A percentile compares a stretch with the other conserved stretches of the same genome.
These are phyloP conservation scores for Yponomeuta evonymella DNA, from an alignment of 2,888 invertebrate species.

Conservation along the genomic window DNA sequence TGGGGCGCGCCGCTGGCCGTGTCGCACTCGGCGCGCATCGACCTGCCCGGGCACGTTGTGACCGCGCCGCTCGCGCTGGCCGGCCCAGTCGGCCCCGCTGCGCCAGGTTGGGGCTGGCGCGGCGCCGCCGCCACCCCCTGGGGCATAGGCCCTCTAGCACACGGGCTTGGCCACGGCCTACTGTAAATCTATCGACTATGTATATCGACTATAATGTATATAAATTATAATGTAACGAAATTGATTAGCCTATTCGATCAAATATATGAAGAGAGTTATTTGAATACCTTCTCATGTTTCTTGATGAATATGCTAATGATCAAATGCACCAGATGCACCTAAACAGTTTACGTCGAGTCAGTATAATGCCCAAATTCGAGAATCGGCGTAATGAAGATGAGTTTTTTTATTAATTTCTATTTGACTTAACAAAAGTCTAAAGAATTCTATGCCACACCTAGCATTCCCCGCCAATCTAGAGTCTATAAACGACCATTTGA, in stretches of 20 bases:
- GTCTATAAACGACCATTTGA: too few relatives aligned
- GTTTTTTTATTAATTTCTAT: too few relatives aligned
- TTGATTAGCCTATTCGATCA: constrained; percentile 23
- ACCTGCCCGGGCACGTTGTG: constrained; percentile 33
- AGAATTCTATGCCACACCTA: too few relatives aligned
- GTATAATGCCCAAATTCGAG: too few relatives aligned
- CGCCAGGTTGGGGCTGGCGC: constrained; percentile 14
- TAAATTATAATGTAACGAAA: constrained; percentile 10
- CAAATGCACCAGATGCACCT: too few relatives aligned
- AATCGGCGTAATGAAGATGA: too few relatives aligned
- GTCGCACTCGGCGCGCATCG: constrained; percentile 40
- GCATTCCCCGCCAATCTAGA: too few relatives aligned
- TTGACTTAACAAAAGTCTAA: too few relatives aligned
- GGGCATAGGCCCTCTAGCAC: constrained; percentile 27
- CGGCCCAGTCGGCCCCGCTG: constrained; percentile 13
- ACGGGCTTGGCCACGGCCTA: constrained; percentile 6
- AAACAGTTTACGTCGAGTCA: too few relatives aligned
- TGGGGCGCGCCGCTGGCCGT: constrained; percentile 33
- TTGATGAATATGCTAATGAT: background rate
- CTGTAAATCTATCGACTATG: constrained; percentile 9
- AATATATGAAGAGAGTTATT: constrained; percentile 68
- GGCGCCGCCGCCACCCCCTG: constrained; percentile 5
- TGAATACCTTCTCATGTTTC: constrained; percentile 16
- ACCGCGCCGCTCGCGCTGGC: constrained; percentile 21
- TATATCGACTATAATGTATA: constrained; percentile 4